Conservation (phyloP, 2,888 invertebrate species). For the Thera obeliscata region DNA sequence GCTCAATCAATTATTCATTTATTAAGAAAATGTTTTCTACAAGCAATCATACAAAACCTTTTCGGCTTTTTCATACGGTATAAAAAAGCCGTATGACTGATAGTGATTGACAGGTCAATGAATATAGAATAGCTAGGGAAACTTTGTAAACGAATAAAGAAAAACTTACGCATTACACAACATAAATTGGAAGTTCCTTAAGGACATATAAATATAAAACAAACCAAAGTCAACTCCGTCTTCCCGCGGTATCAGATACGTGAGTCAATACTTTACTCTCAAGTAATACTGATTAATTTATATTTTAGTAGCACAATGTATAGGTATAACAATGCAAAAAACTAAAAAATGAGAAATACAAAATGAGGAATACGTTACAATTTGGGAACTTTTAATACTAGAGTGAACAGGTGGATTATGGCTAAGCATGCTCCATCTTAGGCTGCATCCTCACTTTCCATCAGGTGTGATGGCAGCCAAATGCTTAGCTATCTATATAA, state of each 20-base stretch:
- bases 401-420: too few relatives aligned
- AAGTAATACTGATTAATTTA: neutral
- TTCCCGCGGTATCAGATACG: constrained; percentile 5
- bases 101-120: constrained; percentile 21
- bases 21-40: neutral
- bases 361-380: too few relatives aligned
- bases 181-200: constrained; percentile 45
- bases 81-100: constrained; percentile 13
- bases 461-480: too few relatives aligned
- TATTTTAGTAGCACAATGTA: neutral
- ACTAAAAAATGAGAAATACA: too few relatives aligned
- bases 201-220: constrained; percentile 40
- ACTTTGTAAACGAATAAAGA: constrained; percentile 15
- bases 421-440: too few relatives aligned
- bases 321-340: too few relatives aligned
- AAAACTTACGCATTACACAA: constrained; percentile 31
- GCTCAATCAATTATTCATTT: neutral
- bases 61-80: constrained; percentile 3
- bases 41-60: neutral
- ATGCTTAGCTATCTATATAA: too few relatives aligned
- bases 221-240: constrained; percentile 27
- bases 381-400: too few relatives aligned
- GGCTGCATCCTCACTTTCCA: too few relatives aligned
- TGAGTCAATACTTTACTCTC: constrained; percentile 13
- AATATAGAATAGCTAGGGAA: constrained; percentile 19